Conservation (phyloP, 1,140 invertebrate genomes). For the Dendroctonus valens region DNA sequence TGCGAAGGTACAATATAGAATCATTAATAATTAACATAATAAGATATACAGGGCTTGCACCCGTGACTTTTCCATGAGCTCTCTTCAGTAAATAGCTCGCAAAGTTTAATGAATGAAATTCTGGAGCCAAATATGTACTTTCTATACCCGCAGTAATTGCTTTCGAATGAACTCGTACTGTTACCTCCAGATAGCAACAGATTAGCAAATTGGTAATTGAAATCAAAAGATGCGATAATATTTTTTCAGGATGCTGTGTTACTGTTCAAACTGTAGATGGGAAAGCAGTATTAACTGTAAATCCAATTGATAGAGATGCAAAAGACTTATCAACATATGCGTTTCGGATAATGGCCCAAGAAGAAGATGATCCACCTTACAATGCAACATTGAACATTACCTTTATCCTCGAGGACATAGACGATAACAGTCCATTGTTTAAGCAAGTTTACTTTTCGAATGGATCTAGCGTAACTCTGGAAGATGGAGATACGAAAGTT, state of each 20-base stretch:
- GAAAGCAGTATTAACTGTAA: slow-evolving; percentile 51
- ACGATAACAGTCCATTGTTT: slow-evolving; percentile 54
- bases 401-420: slow-evolving; percentile 57
- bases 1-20: neutral
- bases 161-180: no score
- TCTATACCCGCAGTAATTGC: no score
- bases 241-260: slow-evolving; percentile 36
- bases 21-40: no score
- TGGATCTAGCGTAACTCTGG: slow-evolving; percentile 28
- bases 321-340: slow-evolving; percentile 54
- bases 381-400: slow-evolving; percentile 48
- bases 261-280: slow-evolving; percentile 48
- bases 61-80: no score
- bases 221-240: no score
- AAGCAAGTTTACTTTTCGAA: slow-evolving; percentile 1
- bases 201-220: no score
- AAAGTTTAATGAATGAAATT: no score
- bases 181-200: no score
- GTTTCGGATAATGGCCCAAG: slow-evolving; percentile 53
- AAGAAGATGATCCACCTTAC: slow-evolving; percentile 50
- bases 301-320: slow-evolving; percentile 55
- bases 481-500: slow-evolving; percentile 50
- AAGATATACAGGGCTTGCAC: no score
- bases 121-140: no score
- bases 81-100: no score